Conservation (phyloP, 2,797 vertebrate genomes). For the Ctenochaetus hawaiiensis region DNA sequence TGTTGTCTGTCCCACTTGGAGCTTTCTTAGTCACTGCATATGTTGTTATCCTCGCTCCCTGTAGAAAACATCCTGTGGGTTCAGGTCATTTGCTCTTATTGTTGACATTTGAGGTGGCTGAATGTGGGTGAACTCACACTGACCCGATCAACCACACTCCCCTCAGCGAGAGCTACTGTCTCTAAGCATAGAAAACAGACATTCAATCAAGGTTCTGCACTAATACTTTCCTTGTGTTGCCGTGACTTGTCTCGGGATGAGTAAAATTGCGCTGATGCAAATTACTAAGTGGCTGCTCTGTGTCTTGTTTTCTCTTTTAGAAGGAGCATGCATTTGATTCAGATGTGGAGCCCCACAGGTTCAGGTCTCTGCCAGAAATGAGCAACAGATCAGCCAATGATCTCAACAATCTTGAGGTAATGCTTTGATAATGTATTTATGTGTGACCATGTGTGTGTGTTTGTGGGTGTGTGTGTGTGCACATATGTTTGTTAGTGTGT, state of each 20-base stretch:
- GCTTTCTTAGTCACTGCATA: constrained; percentile 86
- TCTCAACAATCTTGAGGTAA: constrained; percentile 88
- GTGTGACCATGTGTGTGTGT: constrained; percentile 11
- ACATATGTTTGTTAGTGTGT: no score
- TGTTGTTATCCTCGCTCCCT: constrained; percentile 85
- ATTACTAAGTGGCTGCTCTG: constrained; percentile 66
- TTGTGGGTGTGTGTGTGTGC: constrained; percentile 24
- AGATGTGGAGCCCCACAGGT: constrained; percentile 85
- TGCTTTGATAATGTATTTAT: constrained; percentile 59
- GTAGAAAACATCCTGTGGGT: constrained; percentile 90
- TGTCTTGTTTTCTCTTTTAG: constrained; percentile 82
- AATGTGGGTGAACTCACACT: constrained; percentile 84
- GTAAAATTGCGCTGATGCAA: constrained; percentile 66
- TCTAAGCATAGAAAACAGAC: constrained; percentile 66
- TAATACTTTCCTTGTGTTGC: constrained; percentile 79
- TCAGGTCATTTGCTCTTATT: constrained; percentile 85
- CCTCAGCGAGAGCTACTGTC: constrained; percentile 74
- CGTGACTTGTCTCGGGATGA: constrained; percentile 74
- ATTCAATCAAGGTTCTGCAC: constrained; percentile 53
- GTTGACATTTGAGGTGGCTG: constrained; percentile 85
- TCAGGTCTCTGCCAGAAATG: constrained; percentile 87
- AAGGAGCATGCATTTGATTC: constrained; percentile 84
- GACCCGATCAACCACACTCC: constrained; percentile 72
- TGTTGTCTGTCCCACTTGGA: constrained; percentile 85
- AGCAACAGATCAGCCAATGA: constrained; percentile 86